Evolutionary conservation across 2,113 vertebrate species (phyloP), one percentile per base, ranked within the genome.

Genomic region (Isichthys henryi): DNA sequence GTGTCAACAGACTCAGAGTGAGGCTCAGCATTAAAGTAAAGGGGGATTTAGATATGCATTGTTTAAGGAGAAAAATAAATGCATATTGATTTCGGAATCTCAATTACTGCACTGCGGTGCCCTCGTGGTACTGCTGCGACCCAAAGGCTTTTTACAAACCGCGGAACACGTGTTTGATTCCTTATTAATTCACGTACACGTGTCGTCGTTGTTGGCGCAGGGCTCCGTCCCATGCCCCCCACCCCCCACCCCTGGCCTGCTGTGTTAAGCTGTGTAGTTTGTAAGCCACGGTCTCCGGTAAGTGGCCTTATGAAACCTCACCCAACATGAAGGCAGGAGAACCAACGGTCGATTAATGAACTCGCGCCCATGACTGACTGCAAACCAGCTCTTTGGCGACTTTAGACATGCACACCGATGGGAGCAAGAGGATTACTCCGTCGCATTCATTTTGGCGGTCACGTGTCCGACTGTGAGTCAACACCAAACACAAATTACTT

Each of bases 161-260:
- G 83, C 88, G 15, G 21, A 87, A 90, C 92, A 91, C 90, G 90
- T 92, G 93, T 90, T 90, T 58, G 58, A 83, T 58, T 86, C 89
- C 91, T 92, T 90, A 93, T 93, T 91, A 92, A 93, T 93, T 92
- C 92, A 89, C 62, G n/a, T 23, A 53, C 92, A 92, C 92, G 90
- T 66, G 90, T 92, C 77, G 2, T 45, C 80, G 77, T 90, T 82
- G 53, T 53, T 35, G 56, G 88, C 45, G 86, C 87, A 50, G 90
- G 90, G 91, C 91, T 88, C 91, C 90, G 77, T 48, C 49, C 89
- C 86, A 86, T 70, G 84, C 90, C 27, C 86, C 83, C 88, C 89
- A 53, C 39, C 50, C 62, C 46, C 89, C 31, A 1, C 91, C 86
- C 62, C 88, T 90, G 23, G 80, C 86, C 90, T 39, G 92, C 92